phyloP scores from a whole-genome alignment of 53 echinoderm and acorn worm genomes.

The Paracentrotus lividus region DNA sequence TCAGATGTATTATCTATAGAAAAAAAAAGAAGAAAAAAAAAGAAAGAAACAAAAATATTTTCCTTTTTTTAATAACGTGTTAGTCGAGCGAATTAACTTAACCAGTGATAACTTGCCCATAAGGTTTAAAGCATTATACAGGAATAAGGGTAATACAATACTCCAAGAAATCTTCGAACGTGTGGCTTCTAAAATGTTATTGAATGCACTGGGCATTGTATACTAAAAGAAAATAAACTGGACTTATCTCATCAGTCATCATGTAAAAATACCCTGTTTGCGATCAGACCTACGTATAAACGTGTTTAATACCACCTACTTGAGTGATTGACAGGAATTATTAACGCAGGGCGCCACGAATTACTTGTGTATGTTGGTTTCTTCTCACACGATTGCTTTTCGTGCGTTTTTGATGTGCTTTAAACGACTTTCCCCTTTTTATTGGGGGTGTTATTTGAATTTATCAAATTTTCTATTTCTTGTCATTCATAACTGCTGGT shows the following conservation, averaged over 20 bases:
- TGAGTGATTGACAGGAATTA: constrained; percentile 39
- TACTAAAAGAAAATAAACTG: not conserved
- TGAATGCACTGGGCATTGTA: not conserved
- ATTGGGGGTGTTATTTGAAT: too few relatives aligned
- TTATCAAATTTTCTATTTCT: too few relatives aligned
- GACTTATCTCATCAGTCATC: constrained; percentile 19
- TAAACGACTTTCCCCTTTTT: too few relatives aligned
- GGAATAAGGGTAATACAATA: too few relatives aligned
- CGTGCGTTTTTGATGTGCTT: not conserved
- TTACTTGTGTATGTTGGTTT: not conserved
- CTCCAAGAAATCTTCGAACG: too few relatives aligned
- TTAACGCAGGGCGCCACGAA: constrained; percentile 16
- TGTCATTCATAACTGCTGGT: not conserved
- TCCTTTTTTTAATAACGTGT: too few relatives aligned
- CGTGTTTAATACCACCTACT: not conserved
- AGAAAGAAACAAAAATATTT: too few relatives aligned
- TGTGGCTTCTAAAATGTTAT: not conserved
- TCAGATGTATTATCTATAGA: too few relatives aligned
- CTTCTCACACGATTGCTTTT: not conserved
- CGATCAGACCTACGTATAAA: constrained; percentile 15
- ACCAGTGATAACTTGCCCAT: too few relatives aligned
- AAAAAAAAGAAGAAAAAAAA: too few relatives aligned
- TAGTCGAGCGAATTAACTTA: too few relatives aligned
- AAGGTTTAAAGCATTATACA: too few relatives aligned
- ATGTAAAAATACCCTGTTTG: constrained; percentile 26